Evolutionary conservation across 2,888 invertebrate genomes (phyloP), one percentile per base, ranked within the genome.

Genomic region (Xylota segnis): DNA sequence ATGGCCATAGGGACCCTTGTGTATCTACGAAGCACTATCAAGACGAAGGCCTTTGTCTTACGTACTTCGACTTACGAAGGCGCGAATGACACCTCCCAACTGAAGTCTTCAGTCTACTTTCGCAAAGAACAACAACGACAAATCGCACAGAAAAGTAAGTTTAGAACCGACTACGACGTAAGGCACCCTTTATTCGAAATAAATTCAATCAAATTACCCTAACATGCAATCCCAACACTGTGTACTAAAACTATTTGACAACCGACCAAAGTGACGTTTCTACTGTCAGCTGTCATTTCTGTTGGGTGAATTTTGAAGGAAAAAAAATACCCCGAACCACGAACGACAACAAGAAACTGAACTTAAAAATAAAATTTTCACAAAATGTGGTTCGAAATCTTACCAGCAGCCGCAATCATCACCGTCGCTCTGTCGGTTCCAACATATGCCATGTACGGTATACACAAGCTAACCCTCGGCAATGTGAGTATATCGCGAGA

Each of bases 341-440:
- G 47, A 12, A 27, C 4, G 37, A n/a, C 54, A 66, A 77, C 72
- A 83, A 72, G 78, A 66, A 59, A 29, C 3, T 5, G n/a, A 12
- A 40, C 7, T 54, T 59, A 14, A 37, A 27, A 81, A 65, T 34
- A 12, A 0, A 71, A 68, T 34, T 83, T 63, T 50, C 12, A 14
- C 34, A 91, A 89, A 90, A 96, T 96, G 95, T 96, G 95, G 96
- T 95, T 94, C 91, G 95, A 96, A 94, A 94, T 95, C 90, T 89
- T 95, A 89, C 95, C 95, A 12, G 93, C 94, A 89, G 93, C 94
- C 87, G 93, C 92, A 86, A 94, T 95, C 86, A 94, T 95, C 68
- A 92, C 93, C 54, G 94, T 93, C 45, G 94, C 93, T 1, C 71
- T 95, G 87, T 94, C 94, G 14, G 88, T 95, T 75, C 96, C 96